Base-by-base conservation (phyloP, 2,888 invertebrate species). In the Pandemis heparana region DNA sequence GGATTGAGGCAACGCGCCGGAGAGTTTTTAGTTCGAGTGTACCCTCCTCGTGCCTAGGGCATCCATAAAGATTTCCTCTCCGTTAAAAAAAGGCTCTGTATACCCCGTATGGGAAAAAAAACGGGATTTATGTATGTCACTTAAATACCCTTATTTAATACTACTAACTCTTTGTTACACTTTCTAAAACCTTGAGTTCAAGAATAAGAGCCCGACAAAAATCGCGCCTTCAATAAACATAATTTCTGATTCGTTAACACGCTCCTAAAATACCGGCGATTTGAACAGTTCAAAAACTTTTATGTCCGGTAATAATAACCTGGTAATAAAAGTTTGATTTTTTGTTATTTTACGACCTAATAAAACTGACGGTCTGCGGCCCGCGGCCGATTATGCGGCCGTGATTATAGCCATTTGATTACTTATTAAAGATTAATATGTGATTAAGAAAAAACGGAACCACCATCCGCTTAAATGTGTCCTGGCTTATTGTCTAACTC, bases 231-330 rank as follows among this genome's bases (percentile, higher is more conserved):
- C n/a, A 61, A 10, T 18, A 62, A 62, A 41, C 9, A n/a, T 43
- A 38, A 62, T n/a, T 16, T 51, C 64, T 64, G 7, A 48, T 16
- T 38, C 64, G 51, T 51, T 51, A 65, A 65, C 48, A 32, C 14
- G 63, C 59, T 39, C 43, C 65, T 65, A 65, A 71, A 71, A 61
- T 67, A 61, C 51, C 53, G 39, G 66, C 41, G 61, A 72, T 62
- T 72, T 75, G 72, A 66, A 72, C 67, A 69, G 62, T 62, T 67
- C 66, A 66, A 67, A 67, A 73, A 70, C 63, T 70, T 75, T 72
- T 75, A 67, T 56, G 12, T 39, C 66, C 14, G 66, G 66, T 67
- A 67, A 67, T 67, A 67, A 67, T 67, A 75, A 75, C 59, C 12
- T 66, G 8, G 69, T 62, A 60, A 70, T 72, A 72, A 75, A 72